Evolutionary conservation across 23 tunicate species (phyloP).

Genomic region (Oikopleura albicans): DNA sequence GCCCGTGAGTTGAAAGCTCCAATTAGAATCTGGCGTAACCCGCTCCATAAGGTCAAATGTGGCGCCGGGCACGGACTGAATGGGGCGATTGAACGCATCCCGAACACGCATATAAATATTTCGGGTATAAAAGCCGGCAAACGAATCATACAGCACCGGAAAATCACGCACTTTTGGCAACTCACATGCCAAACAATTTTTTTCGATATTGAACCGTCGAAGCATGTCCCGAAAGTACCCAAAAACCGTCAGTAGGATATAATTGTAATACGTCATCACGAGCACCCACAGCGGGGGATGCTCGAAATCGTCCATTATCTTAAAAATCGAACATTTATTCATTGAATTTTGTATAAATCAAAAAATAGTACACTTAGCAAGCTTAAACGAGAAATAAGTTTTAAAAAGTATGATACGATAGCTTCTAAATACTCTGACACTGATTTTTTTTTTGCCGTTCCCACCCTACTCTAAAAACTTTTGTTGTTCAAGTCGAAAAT

Average conservation of each 20-base stretch:
- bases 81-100: conserved; percentile 77
- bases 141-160: conserved; percentile 72
- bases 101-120: conserved; percentile 66
- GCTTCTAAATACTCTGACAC: too few relatives aligned
- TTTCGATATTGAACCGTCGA: background rate
- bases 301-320: conserved; percentile 10
- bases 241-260: background rate
- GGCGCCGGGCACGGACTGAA: conserved; percentile 86
- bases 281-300: conserved; percentile 18
- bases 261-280: background rate
- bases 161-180: conserved; percentile 28
- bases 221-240: background rate
- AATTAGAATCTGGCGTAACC: conserved; percentile 40
- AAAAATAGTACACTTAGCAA: too few relatives aligned
- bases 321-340: too few relatives aligned
- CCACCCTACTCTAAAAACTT: too few relatives aligned
- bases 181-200: background rate
- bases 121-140: conserved; percentile 84
- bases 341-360: too few relatives aligned
- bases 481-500: too few relatives aligned
- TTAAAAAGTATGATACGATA: too few relatives aligned
- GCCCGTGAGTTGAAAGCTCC: conserved; percentile 70
- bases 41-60: conserved; percentile 60
- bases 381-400: too few relatives aligned
- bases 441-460: too few relatives aligned